Percentiles rank a stretch among this genome's conserved stretches.
phyloP scores from a whole-genome alignment of 2,888 invertebrate species.

The Pristionchus japonicus region DNA sequence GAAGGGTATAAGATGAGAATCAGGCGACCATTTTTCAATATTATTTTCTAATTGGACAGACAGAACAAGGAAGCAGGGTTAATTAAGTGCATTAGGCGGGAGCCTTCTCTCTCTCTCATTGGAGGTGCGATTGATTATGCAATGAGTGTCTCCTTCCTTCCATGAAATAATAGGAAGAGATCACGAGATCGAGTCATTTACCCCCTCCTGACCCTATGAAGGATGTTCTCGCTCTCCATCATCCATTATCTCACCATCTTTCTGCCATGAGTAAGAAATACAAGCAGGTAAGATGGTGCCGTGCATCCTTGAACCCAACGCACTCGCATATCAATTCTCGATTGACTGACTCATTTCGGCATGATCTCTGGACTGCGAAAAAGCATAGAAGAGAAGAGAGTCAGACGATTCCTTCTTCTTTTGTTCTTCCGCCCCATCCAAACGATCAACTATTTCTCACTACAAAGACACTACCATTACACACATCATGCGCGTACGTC shows the following conservation, averaged over 20 bases:
- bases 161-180: background rate
- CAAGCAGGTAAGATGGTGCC: background rate
- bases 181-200: conserved; percentile 9
- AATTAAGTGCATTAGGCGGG: too few relatives aligned
- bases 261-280: background rate
- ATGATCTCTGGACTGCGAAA: too few relatives aligned
- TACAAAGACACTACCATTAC: background rate
- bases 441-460: background rate
- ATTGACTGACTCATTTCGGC: too few relatives aligned
- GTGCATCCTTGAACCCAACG: background rate
- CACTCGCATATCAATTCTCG: background rate
- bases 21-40: too few relatives aligned
- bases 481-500: background rate
- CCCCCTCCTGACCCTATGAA: background rate
- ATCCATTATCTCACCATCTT: background rate
- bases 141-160: background rate
- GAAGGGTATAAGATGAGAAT: too few relatives aligned
- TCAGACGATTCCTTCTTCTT: too few relatives aligned
- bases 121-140: conserved; percentile 29
- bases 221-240: background rate
- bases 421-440: background rate
- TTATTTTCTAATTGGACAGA: too few relatives aligned
- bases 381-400: too few relatives aligned
- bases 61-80: too few relatives aligned
- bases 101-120: background rate